Evolutionary conservation across 2,113 vertebrate genomes (phyloP).

Genomic region (Anolis carolinensis): DNA sequence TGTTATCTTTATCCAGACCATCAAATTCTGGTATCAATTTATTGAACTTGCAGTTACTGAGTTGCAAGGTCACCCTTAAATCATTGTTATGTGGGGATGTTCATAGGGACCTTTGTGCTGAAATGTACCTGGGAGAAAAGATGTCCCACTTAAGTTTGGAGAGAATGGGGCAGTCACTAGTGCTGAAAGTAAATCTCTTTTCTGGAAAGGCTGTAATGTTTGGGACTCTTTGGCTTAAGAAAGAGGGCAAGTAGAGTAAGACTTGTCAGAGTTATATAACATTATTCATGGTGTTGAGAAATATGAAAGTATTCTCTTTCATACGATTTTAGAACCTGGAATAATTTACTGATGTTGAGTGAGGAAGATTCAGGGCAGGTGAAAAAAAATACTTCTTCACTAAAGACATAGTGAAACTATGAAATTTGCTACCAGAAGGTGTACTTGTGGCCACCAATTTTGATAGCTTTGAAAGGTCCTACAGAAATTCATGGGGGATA

Average conservation of each 20-base stretch:
- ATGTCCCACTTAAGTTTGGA: not conserved
- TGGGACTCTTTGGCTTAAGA: not conserved
- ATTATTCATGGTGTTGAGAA: no score
- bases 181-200: not conserved
- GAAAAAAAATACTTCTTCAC: not conserved
- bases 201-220: not conserved
- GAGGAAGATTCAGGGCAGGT: not conserved
- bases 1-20: conserved; percentile 16
- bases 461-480: not conserved
- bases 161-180: not conserved
- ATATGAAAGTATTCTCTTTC: not conserved
- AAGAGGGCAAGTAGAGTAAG: no score
- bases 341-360: not conserved
- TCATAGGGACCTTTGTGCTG: not conserved
- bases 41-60: not conserved
- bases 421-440: not conserved
- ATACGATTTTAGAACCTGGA: not conserved
- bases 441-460: not conserved
- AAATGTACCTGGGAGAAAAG: not conserved
- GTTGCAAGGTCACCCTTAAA: conserved; percentile 12
- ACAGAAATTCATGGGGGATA: not conserved
- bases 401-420: not conserved
- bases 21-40: not conserved
- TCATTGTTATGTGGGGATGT: not conserved
- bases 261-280: no score